Evolutionary conservation across 2,113 vertebrate genomes (phyloP), one percentile per base, ranked within the genome.

Genomic region (Eurystomus gularis): DNA sequence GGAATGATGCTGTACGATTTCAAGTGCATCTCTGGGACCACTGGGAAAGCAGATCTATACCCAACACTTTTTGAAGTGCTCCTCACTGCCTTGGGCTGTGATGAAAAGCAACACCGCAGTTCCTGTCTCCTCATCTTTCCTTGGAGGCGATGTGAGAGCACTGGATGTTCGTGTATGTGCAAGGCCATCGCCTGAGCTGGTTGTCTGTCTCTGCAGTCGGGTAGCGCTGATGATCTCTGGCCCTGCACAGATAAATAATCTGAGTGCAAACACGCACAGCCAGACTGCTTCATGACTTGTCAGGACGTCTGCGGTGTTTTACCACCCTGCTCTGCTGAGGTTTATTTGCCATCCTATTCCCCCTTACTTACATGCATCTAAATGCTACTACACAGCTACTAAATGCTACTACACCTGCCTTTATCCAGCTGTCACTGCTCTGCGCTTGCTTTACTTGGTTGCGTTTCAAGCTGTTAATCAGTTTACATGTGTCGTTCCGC

Each of bases 101-200:
- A 14, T 39, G 18, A 35, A 61, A 79, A 70, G 33, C n/a, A 48
- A 11, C 71, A 42, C 40, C 1, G 0, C 13, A 3, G 12, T 55
- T 76, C 5, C 17, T 35, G 20, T 23, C 57, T 10, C 42, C 68
- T 48, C 15, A 7, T 21, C 33, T 37, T 29, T 7, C 17, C 46
- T 21, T 31, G 29, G 39, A 52, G 82, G 51, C 77, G 37, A 11
- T 10, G 7, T 3, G 18, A 26, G 35, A 31, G 57, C 35, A n/a
- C n/a, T n/a, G n/a, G n/a, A n/a, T n/a, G 7, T 52, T 7, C 21
- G 2, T 21, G 9, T 0, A 3, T 9, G 4, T 49, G 31, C 46
- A 31, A 8, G 12, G 54, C 73, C 24, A 3, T 52, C 55, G 58
- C 62, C 52, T 0, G 17, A 33, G 86, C 77, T 46, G 17, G 55